Base-by-base conservation (phyloP, 1,140 invertebrate genomes). In the Diabrotica undecimpunctata region DNA sequence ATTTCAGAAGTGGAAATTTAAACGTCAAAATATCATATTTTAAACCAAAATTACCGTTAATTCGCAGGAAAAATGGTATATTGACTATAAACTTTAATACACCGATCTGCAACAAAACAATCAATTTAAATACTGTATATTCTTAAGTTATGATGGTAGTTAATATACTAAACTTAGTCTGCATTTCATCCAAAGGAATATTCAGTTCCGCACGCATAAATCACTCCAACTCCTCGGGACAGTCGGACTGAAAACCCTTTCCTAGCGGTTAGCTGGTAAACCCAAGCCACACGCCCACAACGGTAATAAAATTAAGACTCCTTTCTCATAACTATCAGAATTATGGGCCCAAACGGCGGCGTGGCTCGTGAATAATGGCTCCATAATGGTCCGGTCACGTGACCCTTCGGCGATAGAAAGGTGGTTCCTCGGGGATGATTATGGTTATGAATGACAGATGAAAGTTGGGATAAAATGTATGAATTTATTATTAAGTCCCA, bases 251-350 rank as follows among this genome's bases (percentile, higher is more conserved):
- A 10, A 8, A n/a, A 46, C 41, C 41, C 25, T 25, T 25, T 25
- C 25, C 51, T 53, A 14, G 54, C 54, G 12, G 54, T 36, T 46
- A 46, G n/a, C 8, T 46, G 41, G 41, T 46, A 46, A n/a, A 14
- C 13, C 54, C 13, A 14, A 55, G 25, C 54, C 54, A 36, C 54
- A 55, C 54, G n/a, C 54, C 54, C 54, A 55, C 54, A 55, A 10
- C 25, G 56, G 36, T 58, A 38, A 46, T 58, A 46, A 58, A 58
- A n/a, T 58, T 58, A 58, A 58, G 56, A 58, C 56, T 58, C 41
- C 41, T 46, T 46, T n/a, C 41, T 46, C 56, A 58, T 58, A 58
- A 58, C 56, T 58, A 46, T 58, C 38, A 58, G 36, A 35, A 12
- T 46, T 36, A 46, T 39, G 39, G 35, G 54, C 11, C 56, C 5